Evolutionary conservation across 2,888 invertebrate genomes (phyloP).

Genomic region (Gastrophysa polygoni): DNA sequence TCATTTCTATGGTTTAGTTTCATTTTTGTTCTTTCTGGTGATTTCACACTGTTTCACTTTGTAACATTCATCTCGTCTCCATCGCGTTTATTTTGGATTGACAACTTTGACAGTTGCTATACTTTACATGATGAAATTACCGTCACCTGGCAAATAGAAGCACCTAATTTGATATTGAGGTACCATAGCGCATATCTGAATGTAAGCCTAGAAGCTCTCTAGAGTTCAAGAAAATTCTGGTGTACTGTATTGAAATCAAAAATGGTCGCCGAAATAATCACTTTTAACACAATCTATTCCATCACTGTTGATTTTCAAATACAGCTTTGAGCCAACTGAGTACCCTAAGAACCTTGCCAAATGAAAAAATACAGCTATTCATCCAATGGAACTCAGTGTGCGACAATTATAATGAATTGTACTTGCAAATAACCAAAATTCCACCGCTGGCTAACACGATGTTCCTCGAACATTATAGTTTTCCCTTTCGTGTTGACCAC

Average conservation of each 20-base stretch:
- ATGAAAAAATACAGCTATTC: neutral
- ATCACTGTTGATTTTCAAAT: neutral
- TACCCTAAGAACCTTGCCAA: no score
- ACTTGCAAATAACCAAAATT: neutral
- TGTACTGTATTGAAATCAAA: slow-evolving; percentile 5
- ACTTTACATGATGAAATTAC: neutral
- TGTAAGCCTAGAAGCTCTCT: slow-evolving; percentile 5
- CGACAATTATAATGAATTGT: slow-evolving; percentile 2
- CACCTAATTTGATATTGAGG: slow-evolving; percentile 4
- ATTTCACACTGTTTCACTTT: no score
- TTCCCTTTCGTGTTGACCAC: no score
- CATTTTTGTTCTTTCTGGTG: no score
- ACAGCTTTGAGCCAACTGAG: no score
- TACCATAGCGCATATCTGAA: neutral
- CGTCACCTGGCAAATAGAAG: slow-evolving; percentile 3
- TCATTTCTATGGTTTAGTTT: no score
- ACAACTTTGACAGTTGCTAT: no score
- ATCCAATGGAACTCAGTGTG: slow-evolving; percentile 9
- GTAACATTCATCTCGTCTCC: no score
- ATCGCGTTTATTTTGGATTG: no score
- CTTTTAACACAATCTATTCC: slow-evolving; percentile 6
- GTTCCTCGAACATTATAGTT: no score
- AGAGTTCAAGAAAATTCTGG: neutral
- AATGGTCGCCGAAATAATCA: slow-evolving; percentile 9
- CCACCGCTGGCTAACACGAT: no score